phyloP scores from a whole-genome alignment of 2,888 invertebrate genomes.

The Drosophila prostipennis region DNA sequence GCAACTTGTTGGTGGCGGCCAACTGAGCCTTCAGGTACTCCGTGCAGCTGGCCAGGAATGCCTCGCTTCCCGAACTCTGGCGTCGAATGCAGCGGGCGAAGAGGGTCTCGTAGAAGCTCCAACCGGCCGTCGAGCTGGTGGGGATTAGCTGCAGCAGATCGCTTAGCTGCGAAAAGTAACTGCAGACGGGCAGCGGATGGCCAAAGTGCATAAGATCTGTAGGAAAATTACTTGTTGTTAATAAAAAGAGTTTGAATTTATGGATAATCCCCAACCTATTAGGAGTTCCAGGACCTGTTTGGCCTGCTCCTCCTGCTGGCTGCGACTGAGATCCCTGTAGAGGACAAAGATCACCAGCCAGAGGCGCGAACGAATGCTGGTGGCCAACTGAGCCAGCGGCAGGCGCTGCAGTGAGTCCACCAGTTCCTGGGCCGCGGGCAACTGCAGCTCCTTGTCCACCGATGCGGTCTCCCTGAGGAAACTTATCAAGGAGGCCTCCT shows the following conservation, averaged over 20 bases:
- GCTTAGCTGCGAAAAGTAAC: constrained; percentile 63
- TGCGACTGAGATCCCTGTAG: constrained; percentile 68
- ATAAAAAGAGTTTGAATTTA: background rate
- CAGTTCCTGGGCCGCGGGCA: constrained; percentile 43
- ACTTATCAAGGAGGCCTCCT: background rate
- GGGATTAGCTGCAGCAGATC: constrained; percentile 72
- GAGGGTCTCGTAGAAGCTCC: constrained; percentile 77
- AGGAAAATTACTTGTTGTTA: background rate
- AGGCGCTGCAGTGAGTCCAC: constrained; percentile 65
- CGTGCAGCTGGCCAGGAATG: constrained; percentile 61
- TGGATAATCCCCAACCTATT: constrained; percentile 37
- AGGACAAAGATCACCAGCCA: constrained; percentile 76
- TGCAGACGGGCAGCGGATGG: constrained; percentile 72
- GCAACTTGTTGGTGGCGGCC: constrained; percentile 26
- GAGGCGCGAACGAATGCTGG: constrained; percentile 67
- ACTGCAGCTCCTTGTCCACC: constrained; percentile 11
- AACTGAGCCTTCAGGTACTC: constrained; percentile 52
- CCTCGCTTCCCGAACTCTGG: constrained; percentile 65
- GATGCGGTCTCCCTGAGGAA: constrained; percentile 33
- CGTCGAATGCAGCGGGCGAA: constrained; percentile 67
- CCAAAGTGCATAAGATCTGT: constrained; percentile 82
- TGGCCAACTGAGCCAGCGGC: constrained; percentile 72
- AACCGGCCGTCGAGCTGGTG: constrained; percentile 34
- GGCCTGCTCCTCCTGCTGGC: constrained; percentile 45
- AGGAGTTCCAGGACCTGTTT: constrained; percentile 55